Percentiles rank a stretch among this genome's conserved stretches.
Evolutionary conservation across 2,797 vertebrate genomes (phyloP).

Genomic region (Tapera naevia): DNA sequence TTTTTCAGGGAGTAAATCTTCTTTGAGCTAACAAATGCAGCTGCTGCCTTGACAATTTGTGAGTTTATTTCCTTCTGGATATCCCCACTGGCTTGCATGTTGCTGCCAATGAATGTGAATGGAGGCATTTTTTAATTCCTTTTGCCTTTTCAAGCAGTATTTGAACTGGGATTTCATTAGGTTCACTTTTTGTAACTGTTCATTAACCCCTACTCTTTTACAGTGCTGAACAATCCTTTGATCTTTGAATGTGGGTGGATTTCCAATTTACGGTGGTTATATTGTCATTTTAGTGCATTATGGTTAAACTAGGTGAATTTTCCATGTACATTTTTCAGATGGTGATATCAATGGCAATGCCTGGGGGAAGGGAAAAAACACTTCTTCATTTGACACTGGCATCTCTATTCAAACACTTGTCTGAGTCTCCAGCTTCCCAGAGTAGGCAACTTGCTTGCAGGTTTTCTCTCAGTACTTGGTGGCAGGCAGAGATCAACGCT

Average conservation of each 20-base stretch:
- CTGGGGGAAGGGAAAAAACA: neutral
- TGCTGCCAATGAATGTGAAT: slow-evolving; percentile 54
- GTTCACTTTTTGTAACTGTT: neutral
- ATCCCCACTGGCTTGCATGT: slow-evolving; percentile 51
- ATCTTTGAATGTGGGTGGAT: neutral
- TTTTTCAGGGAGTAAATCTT: slow-evolving; percentile 63
- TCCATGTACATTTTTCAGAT: neutral
- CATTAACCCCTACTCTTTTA: neutral
- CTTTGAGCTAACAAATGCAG: slow-evolving; percentile 60
- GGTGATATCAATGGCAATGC: neutral
- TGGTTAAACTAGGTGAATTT: neutral
- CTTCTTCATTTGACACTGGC: neutral
- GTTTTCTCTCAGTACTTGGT: neutral
- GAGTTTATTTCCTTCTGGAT: slow-evolving; percentile 67
- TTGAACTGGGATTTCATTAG: slow-evolving; percentile 46
- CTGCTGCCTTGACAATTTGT: slow-evolving; percentile 60
- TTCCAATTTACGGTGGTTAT: neutral
- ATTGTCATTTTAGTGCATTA: neutral
- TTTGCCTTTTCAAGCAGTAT: slow-evolving; percentile 26
- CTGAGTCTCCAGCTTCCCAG: neutral
- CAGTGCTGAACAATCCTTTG: neutral
- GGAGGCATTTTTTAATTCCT: slow-evolving; percentile 41
- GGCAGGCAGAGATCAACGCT: neutral
- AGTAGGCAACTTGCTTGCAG: neutral
- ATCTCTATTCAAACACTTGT: neutral